Percentiles rank a stretch among this genome's conserved stretches.
These are phyloP conservation scores for Anser cygnoides DNA, from an alignment of 2,113 vertebrate species.

Conservation along the genomic window DNA sequence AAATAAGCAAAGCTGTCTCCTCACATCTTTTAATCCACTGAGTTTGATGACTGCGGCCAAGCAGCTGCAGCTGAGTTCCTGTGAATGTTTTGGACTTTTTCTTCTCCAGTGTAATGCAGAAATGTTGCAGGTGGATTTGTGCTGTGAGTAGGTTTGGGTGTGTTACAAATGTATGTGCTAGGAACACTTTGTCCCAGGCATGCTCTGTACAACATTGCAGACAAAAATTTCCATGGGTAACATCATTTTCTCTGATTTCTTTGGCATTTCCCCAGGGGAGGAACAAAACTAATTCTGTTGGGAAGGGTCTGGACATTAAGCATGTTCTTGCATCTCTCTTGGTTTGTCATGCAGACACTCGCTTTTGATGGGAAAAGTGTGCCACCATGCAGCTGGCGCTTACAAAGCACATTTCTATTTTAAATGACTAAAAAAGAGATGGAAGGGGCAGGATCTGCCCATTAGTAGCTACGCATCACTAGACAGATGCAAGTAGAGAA, in stretches of 20 bases:
- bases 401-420: background rate
- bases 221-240: background rate
- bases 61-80: background rate
- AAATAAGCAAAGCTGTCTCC: background rate
- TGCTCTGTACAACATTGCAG: background rate
- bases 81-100: background rate
- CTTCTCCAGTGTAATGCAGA: background rate
- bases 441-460: background rate
- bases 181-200: background rate
- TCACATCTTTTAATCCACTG: background rate
- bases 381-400: background rate
- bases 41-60: background rate
- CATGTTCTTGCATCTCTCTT: background rate
- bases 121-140: background rate
- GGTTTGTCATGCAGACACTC: background rate
- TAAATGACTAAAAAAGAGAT: background rate
- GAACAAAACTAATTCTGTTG: background rate
- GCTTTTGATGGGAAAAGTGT: background rate
- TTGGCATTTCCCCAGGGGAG: background rate
- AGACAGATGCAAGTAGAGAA: background rate
- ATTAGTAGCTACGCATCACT: background rate
- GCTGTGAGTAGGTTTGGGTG: too few relatives aligned
- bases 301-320: background rate
- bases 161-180: background rate
- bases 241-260: background rate